Evolutionary conservation across 2,888 invertebrate species (phyloP), one percentile per base, ranked within the genome.

Genomic region (Aelia acuminata): DNA sequence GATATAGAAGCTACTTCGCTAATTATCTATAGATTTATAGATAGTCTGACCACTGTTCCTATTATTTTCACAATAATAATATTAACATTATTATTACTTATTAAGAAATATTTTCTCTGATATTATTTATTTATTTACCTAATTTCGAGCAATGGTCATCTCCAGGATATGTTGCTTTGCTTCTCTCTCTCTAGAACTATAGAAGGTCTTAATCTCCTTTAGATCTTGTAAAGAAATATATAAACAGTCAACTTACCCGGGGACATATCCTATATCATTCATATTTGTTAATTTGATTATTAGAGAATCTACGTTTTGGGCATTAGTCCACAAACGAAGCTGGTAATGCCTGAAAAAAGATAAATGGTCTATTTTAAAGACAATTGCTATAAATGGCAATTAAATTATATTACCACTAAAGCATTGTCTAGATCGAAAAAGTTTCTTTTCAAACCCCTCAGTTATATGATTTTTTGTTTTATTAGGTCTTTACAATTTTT

Each of bases 271-370:
- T 70, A 39, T 70, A 87, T 47, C 63, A 48, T 87, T 70, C 70
- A 43, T 43, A 87, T 26, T 48, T 48, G n/a, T 47, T 43, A 47
- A 63, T 48, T 63, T 86, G 35, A 13, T 86, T n/a, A n/a, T n/a
- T 87, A 47, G 26, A 3, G n/a, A 26, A 43, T n/a, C 8, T 39
- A 53, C 43, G 22, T 47, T 87, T 63, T 87, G 47, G 57, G 43
- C 87, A 48, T 39, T 70, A 50, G 86, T 57, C 86, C 20, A 70
- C 87, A 87, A 57, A 43, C 48, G 87, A 63, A 26, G 87, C 5
- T 63, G 63, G 63, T 70, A 70, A 70, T 26, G 87, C 87, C 87
- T 87, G 87, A 70, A 87, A 87, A n/a, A 87, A 80, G 39, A 80
- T 43, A 80, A 80, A 80, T 10, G 43, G 10, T 80, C 4, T 3